Base-by-base conservation (phyloP, 2,888 invertebrate genomes). In the Dynastes grantii region DNA sequence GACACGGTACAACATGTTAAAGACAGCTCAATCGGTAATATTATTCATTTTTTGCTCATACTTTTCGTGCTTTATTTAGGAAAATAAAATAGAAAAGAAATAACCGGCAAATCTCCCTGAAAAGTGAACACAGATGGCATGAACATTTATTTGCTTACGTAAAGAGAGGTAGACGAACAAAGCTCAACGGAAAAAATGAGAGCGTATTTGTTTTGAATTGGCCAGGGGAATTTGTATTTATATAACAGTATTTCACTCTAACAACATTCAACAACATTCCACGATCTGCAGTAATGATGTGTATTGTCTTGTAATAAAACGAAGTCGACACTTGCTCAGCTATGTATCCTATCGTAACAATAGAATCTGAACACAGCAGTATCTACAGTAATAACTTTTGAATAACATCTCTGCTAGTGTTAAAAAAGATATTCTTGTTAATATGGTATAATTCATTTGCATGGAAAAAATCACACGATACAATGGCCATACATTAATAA, bases 101-200 rank as follows among this genome's bases (percentile, higher is more conserved):
- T 45, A 67, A 49, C 32, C 58, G 22, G 51, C 73, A 61, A 73
- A 73, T 73, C 73, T 22, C 22, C 37, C 13, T 37, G 58, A 40
- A 61, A 73, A 73, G 58, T 58, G 58, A 73, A 58, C 40, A 61
- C 16, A 55, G 58, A 73, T 73, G 73, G 61, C 73, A 73, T 37
- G 73, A 73, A 29, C 70, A 70, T 70, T 70, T 70, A 70, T 70
- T 70, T 70, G 70, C 70, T 70, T 70, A 70, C 70, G 70, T 32
- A 70, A 53, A 70, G 53, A 70, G 32, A 70, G 55, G 22, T 55
- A 22, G 2, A 6, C 55, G 65, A 65, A 45, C 45, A 45, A 65
- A 65, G 65, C 45, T 32, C 37, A 16, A 37, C 40, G 64, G 22
- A 6, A 65, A 65, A 65, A 65, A 65, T 40, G 45, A 16, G 65